Evolutionary conservation across 92 coral and sea anemone species (phyloP), one percentile per base, ranked within the genome.

Genomic region (Parazoanthus atlanticus): DNA sequence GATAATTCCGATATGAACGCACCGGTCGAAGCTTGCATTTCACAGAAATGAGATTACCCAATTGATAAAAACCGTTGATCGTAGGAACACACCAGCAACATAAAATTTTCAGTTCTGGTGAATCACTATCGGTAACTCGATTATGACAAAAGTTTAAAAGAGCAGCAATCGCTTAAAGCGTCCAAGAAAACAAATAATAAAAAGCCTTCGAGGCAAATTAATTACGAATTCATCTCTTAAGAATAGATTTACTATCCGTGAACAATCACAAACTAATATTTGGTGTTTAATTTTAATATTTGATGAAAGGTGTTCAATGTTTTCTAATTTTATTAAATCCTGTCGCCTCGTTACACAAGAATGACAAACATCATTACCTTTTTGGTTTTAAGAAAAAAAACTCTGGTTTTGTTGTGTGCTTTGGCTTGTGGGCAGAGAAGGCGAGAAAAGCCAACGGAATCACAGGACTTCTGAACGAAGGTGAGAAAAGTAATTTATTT

Each of bases 261-360:
- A 77, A 46, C 64, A 78, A 78, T 78, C 58, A 78, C 21, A 78
- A 78, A 78, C 81, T 78, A 78, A 78, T 78, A 72, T 72, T 72
- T 72, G 43, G 81, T 78, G 81, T 78, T 78, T 78, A 64, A 78
- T 38, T 78, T 78, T 78, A 78, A 78, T 78, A 78, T 78, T 78
- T 78, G 30, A 78, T 78, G 81, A 33, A 43, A 47, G 81, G 17
- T 78, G 81, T 46, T 40, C 81, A 26, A 28, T 78, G 81, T 78
- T 78, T 78, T 78, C 81, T 25, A 78, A 46, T 78, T 78, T 40
- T 78, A 78, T 78, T 78, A 78, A 43, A 78, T 46, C 34, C 61
- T 78, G 81, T 78, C 81, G 54, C 25, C 30, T 43, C 64, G 54
- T 78, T 78, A 46, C 32, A 12, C 81, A 36, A 29, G 61, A n/a